A percentile compares a stretch with the other conserved stretches of the same genome.
Conservation (phyloP, 2,797 vertebrate species). For the Scyliorhinus canicula region DNA sequence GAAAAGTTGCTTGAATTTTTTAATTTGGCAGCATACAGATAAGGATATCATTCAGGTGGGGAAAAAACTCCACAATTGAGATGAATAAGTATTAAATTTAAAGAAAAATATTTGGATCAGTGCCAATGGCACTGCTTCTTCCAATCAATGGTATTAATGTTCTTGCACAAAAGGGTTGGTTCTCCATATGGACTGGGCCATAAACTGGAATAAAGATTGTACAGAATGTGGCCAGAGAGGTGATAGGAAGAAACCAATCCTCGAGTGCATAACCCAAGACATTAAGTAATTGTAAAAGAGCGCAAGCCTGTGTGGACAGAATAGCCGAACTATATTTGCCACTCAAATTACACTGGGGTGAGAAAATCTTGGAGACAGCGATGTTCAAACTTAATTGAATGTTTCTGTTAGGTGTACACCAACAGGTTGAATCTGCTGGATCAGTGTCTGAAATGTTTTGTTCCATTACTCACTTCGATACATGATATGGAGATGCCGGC, state of each 20-base stretch:
- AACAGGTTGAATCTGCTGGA: not conserved
- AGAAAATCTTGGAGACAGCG: not conserved
- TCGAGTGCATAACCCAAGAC: not conserved
- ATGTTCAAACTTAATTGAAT: not conserved
- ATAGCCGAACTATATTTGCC: not conserved
- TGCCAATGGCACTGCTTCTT: not conserved
- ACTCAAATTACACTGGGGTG: not conserved
- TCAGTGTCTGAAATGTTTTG: not conserved
- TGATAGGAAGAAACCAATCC: not conserved
- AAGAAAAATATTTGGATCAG: not conserved
- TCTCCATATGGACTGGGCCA: not conserved
- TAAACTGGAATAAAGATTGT: not conserved
- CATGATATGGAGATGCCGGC: no score
- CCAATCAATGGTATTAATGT: not conserved
- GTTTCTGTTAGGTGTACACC: not conserved
- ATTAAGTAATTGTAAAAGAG: not conserved
- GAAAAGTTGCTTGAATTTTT: not conserved
- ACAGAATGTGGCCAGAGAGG: not conserved
- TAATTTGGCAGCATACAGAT: not conserved
- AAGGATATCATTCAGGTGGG: not conserved
- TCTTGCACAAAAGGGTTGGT: not conserved
- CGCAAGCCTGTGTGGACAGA: not conserved
- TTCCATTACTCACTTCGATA: not conserved
- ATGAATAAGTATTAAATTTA: not conserved
- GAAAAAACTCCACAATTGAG: not conserved